Evolutionary conservation across 2,888 invertebrate genomes (phyloP).

Genomic region (Drosophila nigricruria): DNA sequence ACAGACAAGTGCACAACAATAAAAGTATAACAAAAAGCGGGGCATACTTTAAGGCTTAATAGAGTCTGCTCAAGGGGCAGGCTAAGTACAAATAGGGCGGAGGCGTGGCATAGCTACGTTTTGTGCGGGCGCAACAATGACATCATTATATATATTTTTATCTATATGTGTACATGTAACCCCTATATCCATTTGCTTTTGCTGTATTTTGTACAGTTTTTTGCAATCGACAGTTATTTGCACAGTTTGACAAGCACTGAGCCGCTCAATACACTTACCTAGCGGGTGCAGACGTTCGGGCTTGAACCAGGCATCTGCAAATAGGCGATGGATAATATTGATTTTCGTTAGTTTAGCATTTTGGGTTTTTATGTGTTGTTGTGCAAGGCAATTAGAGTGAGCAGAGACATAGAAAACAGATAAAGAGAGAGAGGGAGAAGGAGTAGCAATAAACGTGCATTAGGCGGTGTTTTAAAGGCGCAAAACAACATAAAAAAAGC

Average conservation of each 20-base stretch:
- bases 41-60: conserved; percentile 65
- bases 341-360: conserved; percentile 76
- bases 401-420: conserved; percentile 17
- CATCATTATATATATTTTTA: conserved; percentile 55
- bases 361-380: conserved; percentile 56
- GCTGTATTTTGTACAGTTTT: conserved; percentile 12
- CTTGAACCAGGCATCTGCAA: conserved; percentile 97
- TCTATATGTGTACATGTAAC: background rate
- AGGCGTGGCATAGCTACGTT: background rate
- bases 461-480: conserved; percentile 39
- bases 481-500: background rate
- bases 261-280: conserved; percentile 87
- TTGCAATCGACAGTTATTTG: conserved; percentile 16
- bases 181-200: background rate
- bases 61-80: conserved; percentile 4
- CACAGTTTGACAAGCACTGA: conserved; percentile 55
- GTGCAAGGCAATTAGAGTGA: conserved; percentile 54
- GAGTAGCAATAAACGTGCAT: conserved; percentile 41
- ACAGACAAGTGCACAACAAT: conserved; percentile 46
- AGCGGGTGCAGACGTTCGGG: conserved; percentile 95
- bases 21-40: conserved; percentile 36
- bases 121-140: conserved; percentile 46
- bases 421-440: too few relatives aligned
- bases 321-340: conserved; percentile 83
- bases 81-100: background rate